Evolutionary conservation across 1,140 invertebrate genomes (phyloP), one percentile per base, ranked within the genome.

Genomic region (Sarcophaga peregrina): DNA sequence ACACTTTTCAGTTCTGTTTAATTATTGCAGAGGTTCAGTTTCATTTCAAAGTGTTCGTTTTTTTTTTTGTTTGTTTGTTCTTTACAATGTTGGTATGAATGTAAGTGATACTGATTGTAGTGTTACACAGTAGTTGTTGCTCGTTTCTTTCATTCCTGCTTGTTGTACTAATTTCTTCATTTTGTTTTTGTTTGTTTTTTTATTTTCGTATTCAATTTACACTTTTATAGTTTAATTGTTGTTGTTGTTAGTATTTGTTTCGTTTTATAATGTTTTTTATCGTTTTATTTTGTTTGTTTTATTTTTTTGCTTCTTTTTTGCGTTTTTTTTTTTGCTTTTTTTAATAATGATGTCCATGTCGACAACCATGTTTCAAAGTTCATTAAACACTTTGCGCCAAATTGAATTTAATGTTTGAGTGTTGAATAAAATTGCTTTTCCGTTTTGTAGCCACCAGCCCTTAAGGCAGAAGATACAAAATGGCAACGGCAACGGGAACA

Each of bases 381-480:
- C 88, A 89, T 87, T 89, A 89, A 89, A 87, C 87, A 89, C 85
- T 89, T 89, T 87, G 87, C 86, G 87, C 86, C 87, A 89, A 89
- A 89, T 89, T 89, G 87, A 89, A 86, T 87, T 87, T 87, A 87
- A 89, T 86, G 87, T 86, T 81, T 25, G 11, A 73, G 45, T 52
- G 13, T 62, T 81, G 74, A 83, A 80, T 45, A 45, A 45, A 83
- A 73, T 68, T 82, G 82, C 75, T 50, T 80, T 80, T 80, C 48
- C 45, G 15, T 81, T n/a, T 62, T 46, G 54, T 45, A 83, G 46
- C n/a, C n/a, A n/a, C n/a, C n/a, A n/a, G n/a, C 82, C 52, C 52
- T 46, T 74, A 17, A 6, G 48, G 82, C 46, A 52, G 20, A n/a
- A 75, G 5, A 47, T 37, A 37, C 25, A 37, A 37, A 37, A 37